Evolutionary conservation across 2,113 vertebrate species (phyloP).

Genomic region (Gymnorhina tibicen): DNA sequence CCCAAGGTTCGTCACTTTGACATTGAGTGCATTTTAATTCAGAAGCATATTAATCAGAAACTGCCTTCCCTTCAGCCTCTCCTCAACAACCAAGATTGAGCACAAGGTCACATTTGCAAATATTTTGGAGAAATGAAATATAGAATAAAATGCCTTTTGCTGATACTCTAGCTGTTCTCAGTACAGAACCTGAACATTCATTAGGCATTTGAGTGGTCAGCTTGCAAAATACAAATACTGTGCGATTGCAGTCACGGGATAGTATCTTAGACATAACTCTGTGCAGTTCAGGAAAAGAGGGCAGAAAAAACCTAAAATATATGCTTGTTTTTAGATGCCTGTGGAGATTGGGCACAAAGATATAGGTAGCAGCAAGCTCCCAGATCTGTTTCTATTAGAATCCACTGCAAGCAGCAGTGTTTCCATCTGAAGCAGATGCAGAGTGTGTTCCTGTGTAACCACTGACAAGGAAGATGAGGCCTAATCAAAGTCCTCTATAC

Average conservation of each 20-base stretch:
- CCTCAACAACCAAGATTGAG: background rate
- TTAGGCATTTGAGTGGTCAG: constrained; percentile 16
- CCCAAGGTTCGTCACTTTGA: background rate
- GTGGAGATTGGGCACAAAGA: background rate
- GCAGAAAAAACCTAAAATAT: background rate
- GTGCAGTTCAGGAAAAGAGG: constrained; percentile 21
- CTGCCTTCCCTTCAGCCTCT: background rate
- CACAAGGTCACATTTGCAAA: background rate
- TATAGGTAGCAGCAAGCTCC: background rate
- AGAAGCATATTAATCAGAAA: background rate
- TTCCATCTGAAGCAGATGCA: constrained; percentile 4
- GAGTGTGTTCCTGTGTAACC: background rate
- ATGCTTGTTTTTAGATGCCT: constrained; percentile 22
- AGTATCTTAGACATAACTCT: background rate
- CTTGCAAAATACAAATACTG: constrained; percentile 3
- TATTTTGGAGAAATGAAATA: background rate
- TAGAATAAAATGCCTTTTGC: constrained; percentile 47
- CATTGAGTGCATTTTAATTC: constrained; percentile 10
- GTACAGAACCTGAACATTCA: background rate
- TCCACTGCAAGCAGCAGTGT: background rate
- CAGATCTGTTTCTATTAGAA: background rate
- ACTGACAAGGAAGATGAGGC: background rate
- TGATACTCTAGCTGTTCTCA: background rate
- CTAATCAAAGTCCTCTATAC: background rate
- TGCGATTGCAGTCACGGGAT: background rate